Evolutionary conservation across 2,888 invertebrate genomes (phyloP), one percentile per base, ranked within the genome.

Genomic region (Buathra laborator): DNA sequence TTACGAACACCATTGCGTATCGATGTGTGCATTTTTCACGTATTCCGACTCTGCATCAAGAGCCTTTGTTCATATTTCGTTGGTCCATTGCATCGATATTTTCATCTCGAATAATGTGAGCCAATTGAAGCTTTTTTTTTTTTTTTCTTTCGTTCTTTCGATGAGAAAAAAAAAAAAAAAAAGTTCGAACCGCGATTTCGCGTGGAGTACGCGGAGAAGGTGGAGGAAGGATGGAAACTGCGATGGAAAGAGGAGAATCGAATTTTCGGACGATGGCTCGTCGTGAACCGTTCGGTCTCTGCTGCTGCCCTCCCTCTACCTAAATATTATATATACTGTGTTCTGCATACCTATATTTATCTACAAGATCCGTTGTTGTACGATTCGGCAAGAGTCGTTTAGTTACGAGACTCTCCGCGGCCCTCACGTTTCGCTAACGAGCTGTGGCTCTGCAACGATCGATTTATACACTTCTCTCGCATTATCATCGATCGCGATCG

Each of bases 401-500:
- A 46, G 24, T 59, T 46, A 46, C 70, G 43, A 46, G 66, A 81
- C 51, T 19, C 67, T 83, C 51, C 64, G 29, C 67, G n/a, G 5
- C 29, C 14, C 70, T 77, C 44, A 68, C 62, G 81, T 32, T 32
- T 51, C 59, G 81, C 74, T 87, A 87, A 85, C 83, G 81, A 85
- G 87, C 75, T 74, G 68, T 83, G 86, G 70, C 83, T 72, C 76
- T 82, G 67, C 46, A 75, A 64, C 79, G 72, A 86, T 82, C 86
- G 88, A 88, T 91, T 91, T 90, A 89, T 89, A 84, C 82, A 71
- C 72, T 70, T 66, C 67, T 66, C 68, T 51, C 82, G 80, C 86
- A 81, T 90, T 91, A 90, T 90, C 90, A 89, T 87, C 86, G 90
- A 90, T 90, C 89, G 89, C 86, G 88, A 89, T 90, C 89, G 88